A percentile compares a stretch with the other conserved stretches of the same genome.
Evolutionary conservation across 2,797 vertebrate genomes (phyloP).

Genomic region (Lutra lutra): DNA sequence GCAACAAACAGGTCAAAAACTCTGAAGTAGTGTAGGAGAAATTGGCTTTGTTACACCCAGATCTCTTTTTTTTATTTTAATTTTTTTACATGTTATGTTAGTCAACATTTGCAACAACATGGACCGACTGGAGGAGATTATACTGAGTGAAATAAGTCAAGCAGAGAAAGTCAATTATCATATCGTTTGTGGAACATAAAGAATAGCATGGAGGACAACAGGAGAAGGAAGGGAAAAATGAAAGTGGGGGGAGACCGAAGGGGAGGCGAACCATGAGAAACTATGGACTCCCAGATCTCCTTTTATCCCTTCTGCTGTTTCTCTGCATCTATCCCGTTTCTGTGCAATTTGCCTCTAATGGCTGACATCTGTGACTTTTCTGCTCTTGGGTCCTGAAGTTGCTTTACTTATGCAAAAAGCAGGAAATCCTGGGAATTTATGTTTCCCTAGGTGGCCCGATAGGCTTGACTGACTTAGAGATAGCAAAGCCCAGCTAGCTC

Average conservation of each 20-base stretch:
- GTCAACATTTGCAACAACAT: too few relatives aligned
- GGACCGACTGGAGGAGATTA: too few relatives aligned
- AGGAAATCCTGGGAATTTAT: slow-evolving; percentile 1
- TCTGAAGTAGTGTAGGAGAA: not conserved
- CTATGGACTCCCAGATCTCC: not conserved
- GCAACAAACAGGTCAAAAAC: not conserved
- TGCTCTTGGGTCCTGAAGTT: not conserved
- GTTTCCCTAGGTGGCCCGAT: not conserved
- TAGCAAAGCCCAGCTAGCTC: not conserved
- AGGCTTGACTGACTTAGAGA: slow-evolving; percentile 5
- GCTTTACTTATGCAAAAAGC: not conserved
- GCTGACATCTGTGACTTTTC: not conserved
- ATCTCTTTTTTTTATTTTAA: not conserved
- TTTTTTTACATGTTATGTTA: too few relatives aligned
- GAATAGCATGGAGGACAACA: too few relatives aligned
- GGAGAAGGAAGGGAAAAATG: too few relatives aligned
- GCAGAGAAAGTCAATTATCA: too few relatives aligned
- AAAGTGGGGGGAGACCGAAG: too few relatives aligned
- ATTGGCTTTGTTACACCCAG: not conserved
- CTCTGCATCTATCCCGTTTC: not conserved
- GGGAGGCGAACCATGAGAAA: too few relatives aligned
- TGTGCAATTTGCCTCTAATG: not conserved
- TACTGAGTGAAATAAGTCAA: too few relatives aligned
- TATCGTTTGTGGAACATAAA: too few relatives aligned
- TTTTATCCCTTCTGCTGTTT: not conserved